A percentile compares a stretch with the other conserved stretches of the same genome.
Conservation (phyloP, 2,797 vertebrate genomes). For the Oophaga sylvatica region DNA sequence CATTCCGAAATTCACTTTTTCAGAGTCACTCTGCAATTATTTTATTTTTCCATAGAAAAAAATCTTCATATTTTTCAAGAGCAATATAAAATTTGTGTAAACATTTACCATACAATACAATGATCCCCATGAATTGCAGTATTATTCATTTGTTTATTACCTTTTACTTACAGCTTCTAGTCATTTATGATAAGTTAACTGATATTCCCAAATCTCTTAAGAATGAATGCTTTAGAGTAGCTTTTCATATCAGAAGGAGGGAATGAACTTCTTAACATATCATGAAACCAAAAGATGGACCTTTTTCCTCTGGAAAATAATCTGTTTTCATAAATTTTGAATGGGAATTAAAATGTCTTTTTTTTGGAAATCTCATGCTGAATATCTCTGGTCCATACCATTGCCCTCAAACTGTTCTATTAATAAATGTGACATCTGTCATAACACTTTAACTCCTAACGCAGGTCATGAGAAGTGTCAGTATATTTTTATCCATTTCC, state of each 20-base stretch:
- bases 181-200: not conserved
- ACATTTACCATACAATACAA: not conserved
- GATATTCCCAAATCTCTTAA: not conserved
- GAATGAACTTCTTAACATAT: not conserved
- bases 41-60: too few species aligned
- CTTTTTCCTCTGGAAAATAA: not conserved
- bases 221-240: not conserved
- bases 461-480: not conserved
- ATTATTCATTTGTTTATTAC: not conserved
- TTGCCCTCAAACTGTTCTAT: constrained; percentile 4
- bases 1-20: too few species aligned
- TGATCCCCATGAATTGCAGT: not conserved
- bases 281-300: not conserved
- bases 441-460: not conserved
- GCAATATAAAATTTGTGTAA: too few species aligned
- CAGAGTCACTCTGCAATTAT: too few species aligned
- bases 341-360: not conserved
- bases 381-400: not conserved
- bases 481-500: not conserved
- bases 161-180: not conserved
- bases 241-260: not conserved
- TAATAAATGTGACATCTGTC: constrained; percentile 11
- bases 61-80: too few species aligned
- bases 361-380: not conserved
- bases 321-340: not conserved